These are phyloP conservation scores for Sebastolobus altivelis DNA, from an alignment of 2,797 vertebrate genomes.

Conservation along the genomic window DNA sequence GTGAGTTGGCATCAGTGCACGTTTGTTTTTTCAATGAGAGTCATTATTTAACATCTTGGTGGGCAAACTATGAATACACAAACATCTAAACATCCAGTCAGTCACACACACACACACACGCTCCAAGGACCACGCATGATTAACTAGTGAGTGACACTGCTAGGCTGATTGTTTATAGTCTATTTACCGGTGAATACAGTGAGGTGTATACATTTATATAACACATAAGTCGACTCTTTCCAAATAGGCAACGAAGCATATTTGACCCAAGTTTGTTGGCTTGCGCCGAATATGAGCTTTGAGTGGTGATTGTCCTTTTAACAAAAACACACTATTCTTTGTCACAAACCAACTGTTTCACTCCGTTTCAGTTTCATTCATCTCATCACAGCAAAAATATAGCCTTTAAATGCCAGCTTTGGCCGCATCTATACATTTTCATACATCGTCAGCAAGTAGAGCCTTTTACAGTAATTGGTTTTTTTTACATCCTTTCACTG, in stretches of 20 bases:
- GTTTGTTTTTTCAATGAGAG: constrained; percentile 18
- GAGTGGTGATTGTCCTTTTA: constrained; percentile 60
- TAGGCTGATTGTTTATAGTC: constrained; percentile 49
- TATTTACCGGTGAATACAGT: constrained; percentile 49
- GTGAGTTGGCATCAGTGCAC: constrained; percentile 65
- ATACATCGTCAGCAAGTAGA: constrained; percentile 56
- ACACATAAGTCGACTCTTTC: constrained; percentile 55
- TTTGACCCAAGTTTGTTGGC: constrained; percentile 40
- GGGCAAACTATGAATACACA: constrained; percentile 56
- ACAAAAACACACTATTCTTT: constrained; percentile 57
- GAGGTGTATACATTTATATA: constrained; percentile 60
- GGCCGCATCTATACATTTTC: constrained; percentile 74
- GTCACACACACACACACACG: constrained; percentile 64
- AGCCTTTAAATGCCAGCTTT: constrained; percentile 48
- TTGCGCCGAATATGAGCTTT: constrained; percentile 40
- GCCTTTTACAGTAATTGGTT: constrained; percentile 49
- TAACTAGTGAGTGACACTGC: constrained; percentile 52
- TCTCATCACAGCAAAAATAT: constrained; percentile 71
- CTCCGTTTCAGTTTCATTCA: constrained; percentile 53
- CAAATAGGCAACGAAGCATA: constrained; percentile 57
- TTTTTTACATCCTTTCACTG: constrained; percentile 57
- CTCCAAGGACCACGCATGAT: constrained; percentile 73
- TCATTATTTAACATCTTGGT: constrained; percentile 32
- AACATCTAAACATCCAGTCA: constrained; percentile 45
- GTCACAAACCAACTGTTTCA: constrained; percentile 51